Percentiles rank a stretch among this genome's conserved stretches.
These are phyloP conservation scores for Sterrhoptilus dennistouni DNA, from an alignment of 2,113 vertebrate genomes.

Conservation along the genomic window DNA sequence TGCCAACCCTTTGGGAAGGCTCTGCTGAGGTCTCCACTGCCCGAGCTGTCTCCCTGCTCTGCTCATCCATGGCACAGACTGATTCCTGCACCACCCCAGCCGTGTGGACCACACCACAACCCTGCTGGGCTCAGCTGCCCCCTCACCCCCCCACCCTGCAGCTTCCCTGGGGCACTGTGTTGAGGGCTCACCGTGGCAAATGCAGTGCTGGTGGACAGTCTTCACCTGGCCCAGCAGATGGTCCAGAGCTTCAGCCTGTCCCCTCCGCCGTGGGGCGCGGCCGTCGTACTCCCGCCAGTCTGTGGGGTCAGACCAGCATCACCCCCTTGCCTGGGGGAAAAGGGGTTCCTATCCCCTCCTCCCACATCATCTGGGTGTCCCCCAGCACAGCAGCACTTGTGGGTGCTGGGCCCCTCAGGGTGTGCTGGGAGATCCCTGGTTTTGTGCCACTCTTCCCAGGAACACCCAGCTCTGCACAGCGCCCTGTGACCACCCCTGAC, in stretches of 20 bases:
- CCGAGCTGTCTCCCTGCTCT: neutral
- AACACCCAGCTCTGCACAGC: neutral
- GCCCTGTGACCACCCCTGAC: rapidly evolving
- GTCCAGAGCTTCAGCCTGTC: slow-evolving; percentile 84
- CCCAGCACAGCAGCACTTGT: rapidly evolving
- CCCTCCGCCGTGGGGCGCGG: slow-evolving; percentile 74
- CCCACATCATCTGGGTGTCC: neutral
- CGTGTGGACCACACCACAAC: neutral
- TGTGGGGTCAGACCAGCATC: slow-evolving; percentile 26
- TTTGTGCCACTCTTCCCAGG: neutral
- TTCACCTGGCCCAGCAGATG: slow-evolving; percentile 87
- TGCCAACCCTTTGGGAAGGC: neutral
- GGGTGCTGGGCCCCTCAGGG: neutral
- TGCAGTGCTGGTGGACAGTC: slow-evolving; percentile 83
- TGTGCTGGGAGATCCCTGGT: neutral
- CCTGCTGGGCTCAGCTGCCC: neutral
- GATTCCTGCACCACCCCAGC: no score
- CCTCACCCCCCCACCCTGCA: rapidly evolving
- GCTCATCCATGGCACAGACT: neutral
- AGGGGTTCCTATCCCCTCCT: neutral
- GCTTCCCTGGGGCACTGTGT: rapidly evolving
- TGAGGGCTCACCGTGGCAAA: slow-evolving; percentile 81
- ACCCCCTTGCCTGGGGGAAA: neutral
- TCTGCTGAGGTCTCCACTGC: neutral
- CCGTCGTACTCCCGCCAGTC: slow-evolving; percentile 87